These are phyloP conservation scores for Silvanus unidentatus DNA, from an alignment of 2,888 invertebrate species.

Conservation along the genomic window DNA sequence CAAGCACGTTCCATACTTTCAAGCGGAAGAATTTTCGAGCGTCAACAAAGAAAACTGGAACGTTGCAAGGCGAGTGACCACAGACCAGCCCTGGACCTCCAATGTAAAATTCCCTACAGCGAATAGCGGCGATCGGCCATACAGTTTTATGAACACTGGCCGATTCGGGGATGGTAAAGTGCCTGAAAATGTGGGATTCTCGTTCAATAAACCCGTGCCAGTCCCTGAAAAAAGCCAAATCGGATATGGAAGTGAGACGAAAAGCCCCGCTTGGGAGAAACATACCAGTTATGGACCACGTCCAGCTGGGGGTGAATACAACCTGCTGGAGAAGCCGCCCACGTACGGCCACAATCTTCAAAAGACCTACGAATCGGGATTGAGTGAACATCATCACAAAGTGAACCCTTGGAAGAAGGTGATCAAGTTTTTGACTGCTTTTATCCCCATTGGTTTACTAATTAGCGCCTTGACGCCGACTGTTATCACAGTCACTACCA, in stretches of 20 bases:
- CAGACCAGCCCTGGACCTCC: conserved; percentile 38
- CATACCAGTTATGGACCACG: conserved; percentile 12
- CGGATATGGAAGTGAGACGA: background rate
- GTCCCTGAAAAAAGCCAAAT: conserved; percentile 10
- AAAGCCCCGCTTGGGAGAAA: conserved; percentile 13
- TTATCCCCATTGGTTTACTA: conserved; percentile 65
- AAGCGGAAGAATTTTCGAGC: background rate
- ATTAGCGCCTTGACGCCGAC: conserved; percentile 65
- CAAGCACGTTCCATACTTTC: conserved; percentile 25
- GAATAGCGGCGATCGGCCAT: conserved; percentile 30
- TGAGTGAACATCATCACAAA: conserved; percentile 7
- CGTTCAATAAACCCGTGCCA: conserved; percentile 23
- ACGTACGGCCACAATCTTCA: conserved; percentile 5
- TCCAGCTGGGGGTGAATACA: conserved; percentile 17
- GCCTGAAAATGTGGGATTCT: too few species aligned
- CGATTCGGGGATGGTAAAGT: too few species aligned
- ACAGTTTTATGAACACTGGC: conserved; percentile 22
- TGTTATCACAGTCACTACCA: conserved; percentile 53
- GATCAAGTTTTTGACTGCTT: conserved; percentile 59
- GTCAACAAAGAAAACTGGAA: background rate
- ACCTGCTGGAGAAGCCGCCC: conserved; percentile 22
- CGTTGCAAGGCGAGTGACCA: conserved; percentile 13
- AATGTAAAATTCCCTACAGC: conserved; percentile 29
- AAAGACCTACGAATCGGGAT: conserved; percentile 8
- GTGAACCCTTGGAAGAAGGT: conserved; percentile 57